Evolutionary conservation across 2,797 vertebrate species (phyloP).

Genomic region (Pseudochromis fuscus): DNA sequence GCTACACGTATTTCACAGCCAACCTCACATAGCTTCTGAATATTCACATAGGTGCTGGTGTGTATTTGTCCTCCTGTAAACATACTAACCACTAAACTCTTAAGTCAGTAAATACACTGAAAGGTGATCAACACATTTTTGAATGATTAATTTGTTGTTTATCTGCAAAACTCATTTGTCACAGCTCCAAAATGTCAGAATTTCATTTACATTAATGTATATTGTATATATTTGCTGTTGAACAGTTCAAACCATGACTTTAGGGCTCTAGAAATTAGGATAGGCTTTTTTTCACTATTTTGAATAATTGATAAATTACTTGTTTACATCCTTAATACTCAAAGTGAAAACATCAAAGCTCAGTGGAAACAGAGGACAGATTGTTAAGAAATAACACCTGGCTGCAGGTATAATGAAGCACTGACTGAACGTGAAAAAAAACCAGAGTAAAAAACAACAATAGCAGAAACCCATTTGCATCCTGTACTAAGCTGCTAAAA

Average conservation of each 20-base stretch:
- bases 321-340: not conserved
- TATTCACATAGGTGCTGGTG: no score
- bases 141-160: no score
- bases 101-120: no score
- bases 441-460: slow-evolving; percentile 39
- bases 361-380: not conserved
- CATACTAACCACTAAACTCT: not conserved
- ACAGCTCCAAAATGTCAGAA: not conserved
- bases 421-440: slow-evolving; percentile 28
- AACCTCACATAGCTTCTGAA: not conserved
- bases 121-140: no score
- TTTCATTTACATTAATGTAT: not conserved
- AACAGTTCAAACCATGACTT: not conserved
- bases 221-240: not conserved
- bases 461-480: slow-evolving; percentile 48
- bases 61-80: not conserved
- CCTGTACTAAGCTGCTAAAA: slow-evolving; percentile 41
- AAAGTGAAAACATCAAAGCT: not conserved
- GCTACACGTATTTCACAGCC: not conserved
- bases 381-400: slow-evolving; percentile 15
- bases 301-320: slow-evolving; percentile 1
- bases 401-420: slow-evolving; percentile 25
- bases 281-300: not conserved
- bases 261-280: not conserved
- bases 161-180: not conserved